phyloP scores from a whole-genome alignment of 2,888 invertebrate species.

The Clunio marinus region DNA sequence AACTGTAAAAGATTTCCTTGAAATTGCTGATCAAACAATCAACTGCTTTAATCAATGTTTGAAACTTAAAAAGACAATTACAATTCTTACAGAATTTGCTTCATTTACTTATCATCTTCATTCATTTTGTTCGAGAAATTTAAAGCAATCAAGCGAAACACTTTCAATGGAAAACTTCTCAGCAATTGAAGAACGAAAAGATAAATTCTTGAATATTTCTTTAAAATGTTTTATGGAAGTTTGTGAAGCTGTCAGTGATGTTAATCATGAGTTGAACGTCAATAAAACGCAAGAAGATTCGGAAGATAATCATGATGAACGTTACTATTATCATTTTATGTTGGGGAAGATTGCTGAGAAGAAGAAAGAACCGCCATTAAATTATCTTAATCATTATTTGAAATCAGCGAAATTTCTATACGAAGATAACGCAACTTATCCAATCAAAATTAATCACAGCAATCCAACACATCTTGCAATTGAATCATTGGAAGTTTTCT shows the following conservation, averaged over 20 bases:
- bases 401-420: conserved; percentile 73
- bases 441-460: conserved; percentile 78
- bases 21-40: conserved; percentile 67
- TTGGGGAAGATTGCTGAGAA: conserved; percentile 94
- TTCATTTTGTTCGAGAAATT: conserved; percentile 79
- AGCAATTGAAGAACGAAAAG: conserved; percentile 69
- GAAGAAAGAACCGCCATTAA: conserved; percentile 65
- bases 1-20: conserved; percentile 61
- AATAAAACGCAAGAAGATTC: conserved; percentile 39
- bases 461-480: conserved; percentile 78
- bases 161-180: conserved; percentile 71
- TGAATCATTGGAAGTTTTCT: conserved; percentile 82
- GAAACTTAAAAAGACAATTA: conserved; percentile 57
- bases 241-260: not conserved
- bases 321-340: conserved; percentile 92
- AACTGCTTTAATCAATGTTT: conserved; percentile 78
- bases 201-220: conserved; percentile 73
- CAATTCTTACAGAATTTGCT: conserved; percentile 80
- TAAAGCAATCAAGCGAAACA: conserved; percentile 75
- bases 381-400: conserved; percentile 74
- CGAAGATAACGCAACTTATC: conserved; percentile 78
- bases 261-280: not conserved
- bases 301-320: conserved; percentile 66
- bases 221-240: conserved; percentile 72
- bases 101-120: conserved; percentile 85